phyloP scores from a whole-genome alignment of 37 sponge, comb jelly and placozoan genomes.

The Chondrilla cf. caribensis region DNA sequence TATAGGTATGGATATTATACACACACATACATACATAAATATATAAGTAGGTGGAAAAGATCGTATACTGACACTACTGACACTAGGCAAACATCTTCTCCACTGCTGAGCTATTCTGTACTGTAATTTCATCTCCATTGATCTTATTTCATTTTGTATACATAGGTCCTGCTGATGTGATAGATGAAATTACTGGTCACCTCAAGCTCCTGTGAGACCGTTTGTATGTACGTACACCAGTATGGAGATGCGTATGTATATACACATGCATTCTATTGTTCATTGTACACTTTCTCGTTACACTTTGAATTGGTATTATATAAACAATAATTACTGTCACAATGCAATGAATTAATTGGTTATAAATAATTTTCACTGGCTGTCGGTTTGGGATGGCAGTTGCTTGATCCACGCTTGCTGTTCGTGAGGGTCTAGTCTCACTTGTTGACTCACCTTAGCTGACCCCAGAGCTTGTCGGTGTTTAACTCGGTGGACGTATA shows the following conservation, averaged over 20 bases:
- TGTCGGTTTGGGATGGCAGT: neutral
- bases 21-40: too few species aligned
- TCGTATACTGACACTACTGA: too few species aligned
- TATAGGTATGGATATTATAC: too few species aligned
- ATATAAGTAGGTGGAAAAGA: too few species aligned
- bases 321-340: neutral
- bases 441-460: neutral
- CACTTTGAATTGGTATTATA: too few species aligned
- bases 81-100: too few species aligned
- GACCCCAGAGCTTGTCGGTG: neutral
- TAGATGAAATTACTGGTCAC: constrained; percentile 85
- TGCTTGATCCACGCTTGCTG: constrained; percentile 17
- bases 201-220: constrained; percentile 74
- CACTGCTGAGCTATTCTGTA: too few species aligned
- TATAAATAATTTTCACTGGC: neutral
- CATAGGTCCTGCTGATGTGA: constrained; percentile 47
- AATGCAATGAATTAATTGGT: neutral
- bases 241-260: neutral
- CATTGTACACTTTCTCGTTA: too few species aligned
- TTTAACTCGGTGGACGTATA: neutral
- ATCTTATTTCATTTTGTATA: too few species aligned
- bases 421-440: neutral
- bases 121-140: too few species aligned
- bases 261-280: neutral
- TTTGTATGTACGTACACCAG: too few species aligned